phyloP scores from a whole-genome alignment of 37 sponge, comb jelly and placozoan species.

The Oscarella lobularis region DNA sequence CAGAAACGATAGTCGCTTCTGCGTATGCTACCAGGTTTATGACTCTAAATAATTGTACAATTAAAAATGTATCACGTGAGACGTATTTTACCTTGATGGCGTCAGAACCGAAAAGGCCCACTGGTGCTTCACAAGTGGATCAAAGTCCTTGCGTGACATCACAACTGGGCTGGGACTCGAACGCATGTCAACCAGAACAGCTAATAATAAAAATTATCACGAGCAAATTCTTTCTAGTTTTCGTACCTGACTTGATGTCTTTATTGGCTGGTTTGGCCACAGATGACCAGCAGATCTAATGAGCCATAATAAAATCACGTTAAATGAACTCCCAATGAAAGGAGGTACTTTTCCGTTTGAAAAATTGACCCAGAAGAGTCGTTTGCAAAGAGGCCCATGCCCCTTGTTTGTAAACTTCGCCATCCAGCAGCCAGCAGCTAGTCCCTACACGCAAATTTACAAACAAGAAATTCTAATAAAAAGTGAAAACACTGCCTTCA shows the following conservation, averaged over 20 bases:
- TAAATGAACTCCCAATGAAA: too few species aligned
- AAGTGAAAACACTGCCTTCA: too few species aligned
- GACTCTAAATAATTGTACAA: not conserved
- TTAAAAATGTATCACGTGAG: too few species aligned
- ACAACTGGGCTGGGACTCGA: constrained; percentile 52
- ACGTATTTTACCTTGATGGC: not conserved
- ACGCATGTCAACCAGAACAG: constrained; percentile 20
- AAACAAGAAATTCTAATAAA: too few species aligned
- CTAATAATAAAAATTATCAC: not conserved
- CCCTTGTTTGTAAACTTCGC: constrained; percentile 66
- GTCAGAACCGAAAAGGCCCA: constrained; percentile 52
- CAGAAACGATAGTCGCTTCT: not conserved
- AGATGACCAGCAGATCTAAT: constrained; percentile 37
- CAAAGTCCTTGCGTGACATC: constrained; percentile 60
- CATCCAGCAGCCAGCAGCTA: constrained; percentile 48
- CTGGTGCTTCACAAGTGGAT: constrained; percentile 58
- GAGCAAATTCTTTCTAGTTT: not conserved
- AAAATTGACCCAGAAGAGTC: constrained; percentile 49
- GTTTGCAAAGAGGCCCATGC: constrained; percentile 50
- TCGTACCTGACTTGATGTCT: constrained; percentile 13
- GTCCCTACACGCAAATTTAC: not conserved
- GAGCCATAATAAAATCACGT: too few species aligned
- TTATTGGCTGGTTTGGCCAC: constrained; percentile 7
- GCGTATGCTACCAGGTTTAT: constrained; percentile 4
- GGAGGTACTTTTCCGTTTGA: too few species aligned